Evolutionary conservation across 2,113 vertebrate species (phyloP), one percentile per base, ranked within the genome.

Genomic region (Scatophagus argus): DNA sequence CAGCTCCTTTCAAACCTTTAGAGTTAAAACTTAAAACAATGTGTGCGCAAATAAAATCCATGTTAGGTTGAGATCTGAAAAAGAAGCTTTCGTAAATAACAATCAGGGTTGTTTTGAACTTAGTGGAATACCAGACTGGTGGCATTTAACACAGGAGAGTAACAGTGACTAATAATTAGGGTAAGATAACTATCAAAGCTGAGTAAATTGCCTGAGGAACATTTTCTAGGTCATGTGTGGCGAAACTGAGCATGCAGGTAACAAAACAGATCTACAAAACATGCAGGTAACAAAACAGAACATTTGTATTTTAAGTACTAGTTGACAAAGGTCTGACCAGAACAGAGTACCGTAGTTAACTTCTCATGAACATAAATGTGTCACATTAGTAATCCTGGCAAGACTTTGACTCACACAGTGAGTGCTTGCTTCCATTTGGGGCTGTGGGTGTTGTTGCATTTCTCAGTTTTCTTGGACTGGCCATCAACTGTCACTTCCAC

Each of bases 371-470:
- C 9, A 72, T 12, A 25, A 41, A 64, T 36, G 14, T 25, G 31
- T 75, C 27, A 78, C 4, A 41, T 4, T 51, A 32, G 31, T 36
- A 41, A 43, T 65, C 19, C 6, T 4, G 13, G 19, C 47, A 12
- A 43, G 21, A 77, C 54, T 64, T 47, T 64, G 54, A 97, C 97
- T 89, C 96, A 99, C 97, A 99, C 97, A 87, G 97, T 99, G 89
- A 99, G 94, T 4, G 97, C 95, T 68, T 99, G 98, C 83, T 99
- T 99, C 98, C 98, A 99, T 91, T 99, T 99, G 36, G 98, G 98
- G 83, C 96, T 99, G 93, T 95, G 96, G 0, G 98, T 99, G 87
- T 99, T 99, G 94, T 93, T 99, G 94, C 97, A 97, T 90, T 97
- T 99, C 93, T 99, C 98, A 3, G 98, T 99, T 94, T 98, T 99